Percentiles rank a stretch among this genome's conserved stretches.
phyloP scores from a whole-genome alignment of 2,113 vertebrate genomes.

The Equus przewalskii region DNA sequence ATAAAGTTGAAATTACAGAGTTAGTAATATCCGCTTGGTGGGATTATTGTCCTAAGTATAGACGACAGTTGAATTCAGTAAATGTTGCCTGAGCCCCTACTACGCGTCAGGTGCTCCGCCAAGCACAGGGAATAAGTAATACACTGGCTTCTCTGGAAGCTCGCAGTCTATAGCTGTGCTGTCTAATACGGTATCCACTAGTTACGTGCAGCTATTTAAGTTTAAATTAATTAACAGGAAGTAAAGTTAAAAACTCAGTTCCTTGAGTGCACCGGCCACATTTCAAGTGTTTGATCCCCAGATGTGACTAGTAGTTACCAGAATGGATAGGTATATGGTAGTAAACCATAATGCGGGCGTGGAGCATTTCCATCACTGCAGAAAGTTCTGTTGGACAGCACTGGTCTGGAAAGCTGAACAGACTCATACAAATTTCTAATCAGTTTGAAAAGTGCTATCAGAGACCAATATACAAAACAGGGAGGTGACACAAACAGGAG shows the following conservation, averaged over 20 bases:
- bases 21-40: too few species aligned
- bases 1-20: neutral
- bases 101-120: neutral
- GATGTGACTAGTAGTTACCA: neutral
- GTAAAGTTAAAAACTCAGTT: neutral
- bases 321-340: neutral
- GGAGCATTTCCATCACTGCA: neutral
- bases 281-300: neutral
- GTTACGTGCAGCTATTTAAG: neutral
- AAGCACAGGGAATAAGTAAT: neutral
- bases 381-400: neutral
- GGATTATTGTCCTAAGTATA: neutral
- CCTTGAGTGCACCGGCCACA: neutral
- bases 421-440: neutral
- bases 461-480: neutral
- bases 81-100: neutral
- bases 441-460: neutral
- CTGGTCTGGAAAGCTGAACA: neutral
- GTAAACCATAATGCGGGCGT: too few species aligned
- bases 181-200: neutral
- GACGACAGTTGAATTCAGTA: neutral
- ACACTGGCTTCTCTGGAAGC: neutral
- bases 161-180: too few species aligned
- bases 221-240: neutral
- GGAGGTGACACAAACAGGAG: neutral